phyloP scores from a whole-genome alignment of 2,797 vertebrate genomes.

The Benthosema pterotum region DNA sequence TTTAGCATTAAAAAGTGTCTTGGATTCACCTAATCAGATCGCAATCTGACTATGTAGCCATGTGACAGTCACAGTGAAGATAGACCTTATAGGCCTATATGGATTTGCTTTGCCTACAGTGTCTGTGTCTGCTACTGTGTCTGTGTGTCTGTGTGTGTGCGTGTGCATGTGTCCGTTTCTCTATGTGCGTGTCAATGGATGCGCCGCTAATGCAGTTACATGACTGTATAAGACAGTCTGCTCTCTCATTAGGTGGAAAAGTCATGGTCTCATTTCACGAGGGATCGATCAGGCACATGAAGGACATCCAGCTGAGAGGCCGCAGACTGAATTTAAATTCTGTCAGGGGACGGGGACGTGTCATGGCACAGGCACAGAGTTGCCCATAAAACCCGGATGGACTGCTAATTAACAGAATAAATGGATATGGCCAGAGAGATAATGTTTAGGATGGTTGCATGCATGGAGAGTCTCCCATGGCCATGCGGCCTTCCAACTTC shows the following conservation, averaged over 20 bases:
- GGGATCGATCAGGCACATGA: constrained; percentile 55
- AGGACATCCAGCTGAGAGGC: constrained; percentile 55
- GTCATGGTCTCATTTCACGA: constrained; percentile 59
- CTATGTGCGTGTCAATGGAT: not conserved
- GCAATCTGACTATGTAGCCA: no score
- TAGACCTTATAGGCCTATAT: no score
- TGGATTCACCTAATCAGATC: no score
- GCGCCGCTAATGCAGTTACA: constrained; percentile 20
- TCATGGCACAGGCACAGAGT: constrained; percentile 11
- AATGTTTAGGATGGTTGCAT: not conserved
- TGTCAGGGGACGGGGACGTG: constrained; percentile 9
- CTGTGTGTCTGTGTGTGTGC: constrained; percentile 5
- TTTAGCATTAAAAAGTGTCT: no score
- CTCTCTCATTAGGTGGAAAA: constrained; percentile 45
- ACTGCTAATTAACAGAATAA: constrained; percentile 25
- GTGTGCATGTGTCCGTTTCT: no score
- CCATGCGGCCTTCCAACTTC: no score
- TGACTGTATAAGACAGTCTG: constrained; percentile 24
- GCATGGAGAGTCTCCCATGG: no score
- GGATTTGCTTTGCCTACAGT: no score
- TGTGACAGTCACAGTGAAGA: no score
- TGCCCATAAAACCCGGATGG: constrained; percentile 16
- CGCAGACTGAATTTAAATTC: constrained; percentile 52
- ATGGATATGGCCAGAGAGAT: constrained; percentile 14
- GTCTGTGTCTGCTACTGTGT: constrained; percentile 4